These are phyloP conservation scores for Petromus typicus DNA, from an alignment of 2,113 vertebrate species.

Conservation along the genomic window DNA sequence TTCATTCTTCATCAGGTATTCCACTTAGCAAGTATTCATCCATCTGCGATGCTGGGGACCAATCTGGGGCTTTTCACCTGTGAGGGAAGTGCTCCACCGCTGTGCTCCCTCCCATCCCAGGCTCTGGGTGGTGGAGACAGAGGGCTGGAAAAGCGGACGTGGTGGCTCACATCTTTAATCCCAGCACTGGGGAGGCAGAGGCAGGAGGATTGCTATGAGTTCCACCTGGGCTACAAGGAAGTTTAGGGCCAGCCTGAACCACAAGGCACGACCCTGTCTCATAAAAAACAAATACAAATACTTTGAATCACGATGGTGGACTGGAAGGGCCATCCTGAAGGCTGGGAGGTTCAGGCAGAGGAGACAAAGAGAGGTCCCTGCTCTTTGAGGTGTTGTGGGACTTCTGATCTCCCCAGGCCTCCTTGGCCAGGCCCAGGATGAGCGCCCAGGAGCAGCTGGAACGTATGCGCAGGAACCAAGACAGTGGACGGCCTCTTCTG, in stretches of 20 bases:
- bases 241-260: too few species aligned
- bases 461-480: constrained; percentile 84
- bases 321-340: neutral
- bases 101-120: neutral
- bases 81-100: too few species aligned
- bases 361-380: neutral
- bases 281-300: neutral
- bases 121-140: neutral
- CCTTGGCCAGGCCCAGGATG: constrained; percentile 77
- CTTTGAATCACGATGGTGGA: neutral
- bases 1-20: neutral
- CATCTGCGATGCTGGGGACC: neutral
- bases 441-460: constrained; percentile 85
- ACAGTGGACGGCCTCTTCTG: constrained; percentile 71
- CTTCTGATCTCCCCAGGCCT: constrained; percentile 34
- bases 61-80: neutral
- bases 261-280: too few species aligned
- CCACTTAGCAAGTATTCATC: neutral
- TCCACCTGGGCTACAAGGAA: too few species aligned
- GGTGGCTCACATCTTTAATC: too few species aligned
- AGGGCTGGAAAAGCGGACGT: too few species aligned
- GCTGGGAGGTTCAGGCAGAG: neutral
- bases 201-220: too few species aligned
- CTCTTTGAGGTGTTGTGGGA: neutral
- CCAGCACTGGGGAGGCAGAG: too few species aligned